Base-by-base conservation (phyloP, 2,797 vertebrate genomes). In the Ficedula albicollis region DNA sequence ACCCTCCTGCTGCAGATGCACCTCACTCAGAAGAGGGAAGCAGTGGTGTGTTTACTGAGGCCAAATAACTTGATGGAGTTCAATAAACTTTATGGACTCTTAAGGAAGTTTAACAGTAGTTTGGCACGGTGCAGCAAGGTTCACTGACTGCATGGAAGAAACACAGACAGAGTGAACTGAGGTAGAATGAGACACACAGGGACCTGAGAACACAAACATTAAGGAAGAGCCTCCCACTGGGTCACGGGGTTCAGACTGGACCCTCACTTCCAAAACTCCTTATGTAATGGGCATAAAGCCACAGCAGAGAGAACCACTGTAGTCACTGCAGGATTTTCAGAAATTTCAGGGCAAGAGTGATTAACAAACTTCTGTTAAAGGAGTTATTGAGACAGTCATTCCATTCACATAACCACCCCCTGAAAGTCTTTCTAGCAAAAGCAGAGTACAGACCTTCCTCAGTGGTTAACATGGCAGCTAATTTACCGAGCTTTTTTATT, bases 331-430 rank as follows among this genome's bases (percentile, higher is more conserved):
- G 2, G 5, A 56, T 34, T 18, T 41, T 44, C 44, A 58, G 38
- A 29, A 18, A 34, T 48, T 32, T n/a, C 26, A 85, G 30, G 26
- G 39, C 21, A 64, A 39, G 32, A 32, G 22, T 3, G 9, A 77
- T 74, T 16, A 66, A 72, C 20, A 27, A 29, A 30, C 23, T 30
- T 52, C 34, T 76, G 34, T 36, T 32, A 9, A 49, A 73, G 30
- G n/a, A 11, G 17, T 26, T 19, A n/a, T 36, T 21, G 44, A 20
- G 4, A 4, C 1, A 56, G 30, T 5, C 2, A 5, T 27, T 44
- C 36, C 44, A 43, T 5, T 44, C 2, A 1, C 32, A 36, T 8
- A 60, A 41, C 41, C 11, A 19, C 6, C 6, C 43, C 63, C 36
- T 3, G 8, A 4, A 38, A 36, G 13, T 13, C 54, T 48, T 39